Conservation (phyloP, 23 tunicate species). For the Botrylloides violaceus region DNA sequence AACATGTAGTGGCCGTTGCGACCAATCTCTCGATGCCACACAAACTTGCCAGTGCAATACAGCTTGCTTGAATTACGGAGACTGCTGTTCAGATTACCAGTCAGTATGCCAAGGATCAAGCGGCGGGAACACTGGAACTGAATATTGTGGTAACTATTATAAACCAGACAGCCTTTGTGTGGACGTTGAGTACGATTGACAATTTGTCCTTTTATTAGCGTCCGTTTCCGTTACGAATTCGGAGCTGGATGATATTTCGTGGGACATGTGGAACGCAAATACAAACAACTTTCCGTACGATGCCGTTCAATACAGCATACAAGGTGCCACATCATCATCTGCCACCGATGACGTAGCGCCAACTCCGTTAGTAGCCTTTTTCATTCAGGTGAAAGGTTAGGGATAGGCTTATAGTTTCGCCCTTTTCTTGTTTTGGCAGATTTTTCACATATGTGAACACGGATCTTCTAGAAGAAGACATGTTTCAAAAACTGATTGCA, state of each 20-base stretch:
- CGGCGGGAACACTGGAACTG: conserved; percentile 6
- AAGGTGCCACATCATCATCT: conserved; percentile 28
- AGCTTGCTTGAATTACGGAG: conserved; percentile 28
- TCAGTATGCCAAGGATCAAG: conserved; percentile 5
- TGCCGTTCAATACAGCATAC: conserved; percentile 25
- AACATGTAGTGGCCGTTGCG: conserved; percentile 59
- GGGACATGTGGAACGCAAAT: conserved; percentile 43
- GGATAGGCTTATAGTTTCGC: not conserved
- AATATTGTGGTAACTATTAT: not conserved
- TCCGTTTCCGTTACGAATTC: conserved; percentile 9
- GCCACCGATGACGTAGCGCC: conserved; percentile 42
- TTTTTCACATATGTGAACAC: conserved; percentile 67
- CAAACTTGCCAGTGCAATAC: conserved; percentile 59
- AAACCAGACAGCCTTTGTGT: too few species aligned
- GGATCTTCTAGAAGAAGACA: conserved; percentile 16
- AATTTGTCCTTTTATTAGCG: too few species aligned
- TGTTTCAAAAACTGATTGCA: conserved; percentile 29
- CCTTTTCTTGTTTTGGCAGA: conserved; percentile 5
- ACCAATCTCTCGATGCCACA: conserved; percentile 9
- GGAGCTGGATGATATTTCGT: conserved; percentile 32
- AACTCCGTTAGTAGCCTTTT: conserved; percentile 27
- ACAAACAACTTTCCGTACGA: conserved; percentile 24
- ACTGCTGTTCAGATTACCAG: conserved; percentile 54
- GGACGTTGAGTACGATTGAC: too few species aligned
- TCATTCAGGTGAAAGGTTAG: not conserved